A percentile compares a stretch with the other conserved stretches of the same genome.
Conservation (phyloP, 2,888 invertebrate genomes). For the Melikaiella ostensackeni region DNA sequence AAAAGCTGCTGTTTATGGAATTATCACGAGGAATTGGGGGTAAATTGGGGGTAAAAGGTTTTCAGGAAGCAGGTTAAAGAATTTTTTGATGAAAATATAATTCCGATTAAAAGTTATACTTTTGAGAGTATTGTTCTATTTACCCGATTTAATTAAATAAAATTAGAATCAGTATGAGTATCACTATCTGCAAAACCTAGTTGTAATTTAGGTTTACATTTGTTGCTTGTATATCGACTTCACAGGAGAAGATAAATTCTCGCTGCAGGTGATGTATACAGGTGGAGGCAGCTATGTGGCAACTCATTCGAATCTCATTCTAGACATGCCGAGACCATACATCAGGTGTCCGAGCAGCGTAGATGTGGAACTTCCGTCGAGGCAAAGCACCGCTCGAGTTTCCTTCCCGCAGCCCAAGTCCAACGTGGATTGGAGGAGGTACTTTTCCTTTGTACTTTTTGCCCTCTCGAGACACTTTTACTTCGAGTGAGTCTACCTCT, state of each 20-base stretch:
- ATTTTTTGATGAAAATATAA: no score
- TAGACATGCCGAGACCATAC: constrained; percentile 78
- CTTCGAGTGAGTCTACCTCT: constrained; percentile 45
- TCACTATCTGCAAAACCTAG: background rate
- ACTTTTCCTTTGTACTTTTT: constrained; percentile 56
- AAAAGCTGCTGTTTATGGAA: background rate
- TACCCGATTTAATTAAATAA: no score
- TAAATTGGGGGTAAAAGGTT: background rate
- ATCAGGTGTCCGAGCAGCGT: constrained; percentile 83
- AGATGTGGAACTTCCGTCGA: constrained; percentile 79
- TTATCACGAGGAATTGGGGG: background rate
- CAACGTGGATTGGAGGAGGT: constrained; percentile 83
- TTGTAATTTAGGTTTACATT: background rate
- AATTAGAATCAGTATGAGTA: no score
- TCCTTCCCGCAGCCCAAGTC: constrained; percentile 81
- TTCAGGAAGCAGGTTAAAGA: background rate
- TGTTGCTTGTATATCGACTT: constrained; percentile 8
- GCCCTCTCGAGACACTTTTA: constrained; percentile 28
- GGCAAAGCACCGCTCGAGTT: constrained; percentile 77
- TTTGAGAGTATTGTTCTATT: no score
- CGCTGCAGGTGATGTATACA: constrained; percentile 16
- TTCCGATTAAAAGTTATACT: no score
- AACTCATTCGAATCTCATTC: constrained; percentile 56
- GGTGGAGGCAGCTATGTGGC: constrained; percentile 18
- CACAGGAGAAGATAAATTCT: constrained; percentile 15